Percentiles rank a stretch among this genome's conserved stretches.
phyloP scores from a whole-genome alignment of 37 sponge, comb jelly and placozoan species.

The Halichondria panicea region DNA sequence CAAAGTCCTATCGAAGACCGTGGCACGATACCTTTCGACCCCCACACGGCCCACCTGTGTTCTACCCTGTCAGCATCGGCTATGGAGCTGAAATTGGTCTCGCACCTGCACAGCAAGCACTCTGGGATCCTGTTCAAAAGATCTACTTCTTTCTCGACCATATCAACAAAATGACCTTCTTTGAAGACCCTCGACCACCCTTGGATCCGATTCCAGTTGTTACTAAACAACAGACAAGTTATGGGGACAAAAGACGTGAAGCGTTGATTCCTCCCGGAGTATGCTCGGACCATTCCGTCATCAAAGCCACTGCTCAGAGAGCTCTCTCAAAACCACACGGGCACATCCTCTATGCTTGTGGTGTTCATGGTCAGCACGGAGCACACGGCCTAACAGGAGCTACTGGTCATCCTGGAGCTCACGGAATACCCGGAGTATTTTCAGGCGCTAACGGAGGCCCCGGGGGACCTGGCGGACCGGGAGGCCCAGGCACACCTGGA shows the following conservation, averaged over 20 bases:
- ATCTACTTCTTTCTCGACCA: constrained; percentile 81
- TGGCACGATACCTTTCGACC: constrained; percentile 81
- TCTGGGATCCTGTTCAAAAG: constrained; percentile 75
- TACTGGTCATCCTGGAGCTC: constrained; percentile 26
- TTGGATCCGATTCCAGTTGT: constrained; percentile 40
- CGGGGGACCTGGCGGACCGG: constrained; percentile 61
- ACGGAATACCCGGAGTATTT: constrained; percentile 10
- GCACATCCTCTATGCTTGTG: constrained; percentile 52
- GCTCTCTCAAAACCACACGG: constrained; percentile 66
- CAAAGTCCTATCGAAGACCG: constrained; percentile 50
- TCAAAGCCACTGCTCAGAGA: constrained; percentile 44
- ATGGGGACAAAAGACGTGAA: constrained; percentile 60
- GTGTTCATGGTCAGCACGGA: constrained; percentile 48
- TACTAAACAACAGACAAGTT: constrained; percentile 14
- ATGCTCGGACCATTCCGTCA: constrained; percentile 20
- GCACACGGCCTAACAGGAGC: constrained; percentile 33
- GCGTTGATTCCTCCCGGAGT: constrained; percentile 21
- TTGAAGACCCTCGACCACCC: constrained; percentile 74
- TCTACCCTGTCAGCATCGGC: constrained; percentile 75
- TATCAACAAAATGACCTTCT: constrained; percentile 61
- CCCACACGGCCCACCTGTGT: constrained; percentile 74
- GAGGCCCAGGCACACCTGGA: constrained; percentile 59
- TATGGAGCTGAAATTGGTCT: constrained; percentile 83
- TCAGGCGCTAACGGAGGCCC: constrained; percentile 53
- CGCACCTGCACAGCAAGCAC: constrained; percentile 59